Base-by-base conservation (phyloP, 2,113 vertebrate genomes). In the Origma solitaria region DNA sequence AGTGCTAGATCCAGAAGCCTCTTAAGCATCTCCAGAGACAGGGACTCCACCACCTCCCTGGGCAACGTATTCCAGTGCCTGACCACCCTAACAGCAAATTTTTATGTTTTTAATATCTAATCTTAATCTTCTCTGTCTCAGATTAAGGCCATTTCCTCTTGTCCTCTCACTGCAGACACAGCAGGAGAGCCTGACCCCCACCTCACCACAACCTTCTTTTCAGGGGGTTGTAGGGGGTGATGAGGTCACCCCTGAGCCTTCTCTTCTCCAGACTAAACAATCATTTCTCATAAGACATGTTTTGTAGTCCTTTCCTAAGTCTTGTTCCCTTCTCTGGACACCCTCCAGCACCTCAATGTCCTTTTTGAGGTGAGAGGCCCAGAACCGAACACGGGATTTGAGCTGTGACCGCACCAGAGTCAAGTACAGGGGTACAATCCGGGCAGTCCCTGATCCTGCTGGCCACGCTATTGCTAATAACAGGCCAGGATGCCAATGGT, bases 111-210 rank as follows among this genome's bases (percentile, higher is more conserved):
- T 60, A 58, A 18, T 38, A n/a, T 10, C 31, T 45, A 30, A n/a
- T 13, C 13, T 50, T 19, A 73, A 50, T 51, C 7, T 81, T 10
- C 15, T 5, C 10, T 44, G 4, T 33, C 9, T 82, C 23, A 30
- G 3, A 37, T 45, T 38, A 21, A 60, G 45, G 22, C 14, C 2
- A 18, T 75, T 82, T 60, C 8, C 11, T 45, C 16, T 82, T 51
- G 16, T 82, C 20, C 11, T 82, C 60, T 75, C 45, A 45, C 51
- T 75, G 69, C 11, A 66, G 23, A 7, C 33, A 38, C 1, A 0
- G 15, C 50, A 35, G 50, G 27, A 71, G 7, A 31, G 35, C 33
- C 18, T 0, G 0, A 2, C 21, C 15, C 10, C 15, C 27, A 50
- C 10, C 33, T 65, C 12, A 35, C 68, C 57, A 25, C 6, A 33